Conservation (phyloP, 1,140 invertebrate genomes). For the Frieseomelitta varia region DNA sequence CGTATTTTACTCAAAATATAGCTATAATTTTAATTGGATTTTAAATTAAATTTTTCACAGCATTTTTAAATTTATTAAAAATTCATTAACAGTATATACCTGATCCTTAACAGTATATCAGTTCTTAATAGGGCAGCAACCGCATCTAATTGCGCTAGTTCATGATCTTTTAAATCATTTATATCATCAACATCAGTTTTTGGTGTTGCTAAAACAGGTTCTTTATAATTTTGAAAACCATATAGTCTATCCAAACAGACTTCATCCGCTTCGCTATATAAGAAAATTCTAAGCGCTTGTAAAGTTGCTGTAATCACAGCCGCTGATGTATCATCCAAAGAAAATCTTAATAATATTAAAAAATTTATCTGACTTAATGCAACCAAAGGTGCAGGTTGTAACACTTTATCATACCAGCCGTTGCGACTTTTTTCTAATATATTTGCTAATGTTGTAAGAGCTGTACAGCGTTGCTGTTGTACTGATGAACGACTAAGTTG, state of each 20-base stretch:
- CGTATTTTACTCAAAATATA: conserved; percentile 87
- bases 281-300: conserved; percentile 87
- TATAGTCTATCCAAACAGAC: conserved; percentile 87
- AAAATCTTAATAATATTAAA: conserved; percentile 91
- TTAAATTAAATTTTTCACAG: not conserved
- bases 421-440: conserved; percentile 89
- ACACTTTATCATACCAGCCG: conserved; percentile 88
- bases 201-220: conserved; percentile 82
- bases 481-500: conserved; percentile 87
- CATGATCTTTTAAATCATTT: conserved; percentile 90
- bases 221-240: conserved; percentile 83
- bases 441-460: conserved; percentile 89
- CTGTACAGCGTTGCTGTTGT: conserved; percentile 90
- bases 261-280: conserved; percentile 91
- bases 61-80: not conserved
- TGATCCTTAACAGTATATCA: conserved; percentile 88
- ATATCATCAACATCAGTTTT: conserved; percentile 86
- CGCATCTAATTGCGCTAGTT: conserved; percentile 90
- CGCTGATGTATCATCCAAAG: conserved; percentile 91
- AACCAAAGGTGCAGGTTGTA: conserved; percentile 82
- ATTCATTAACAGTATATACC: conserved; percentile 80
- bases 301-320: conserved; percentile 88
- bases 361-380: conserved; percentile 85
- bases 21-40: conserved; percentile 74
- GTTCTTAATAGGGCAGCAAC: conserved; percentile 89